Conservation (phyloP, 2,113 vertebrate genomes). For the Morone chrysops region DNA sequence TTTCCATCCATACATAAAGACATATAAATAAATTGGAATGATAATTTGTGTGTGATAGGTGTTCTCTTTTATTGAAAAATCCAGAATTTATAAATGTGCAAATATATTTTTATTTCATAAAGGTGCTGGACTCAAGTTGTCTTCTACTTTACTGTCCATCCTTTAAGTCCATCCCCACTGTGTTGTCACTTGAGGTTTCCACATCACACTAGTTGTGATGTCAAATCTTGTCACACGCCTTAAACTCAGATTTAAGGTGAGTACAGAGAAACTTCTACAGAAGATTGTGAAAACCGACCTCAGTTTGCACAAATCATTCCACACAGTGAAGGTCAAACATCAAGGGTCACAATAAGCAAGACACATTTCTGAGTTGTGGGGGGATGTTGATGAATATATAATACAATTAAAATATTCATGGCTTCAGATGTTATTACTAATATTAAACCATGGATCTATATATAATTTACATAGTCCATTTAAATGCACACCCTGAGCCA, state of each 20-base stretch:
- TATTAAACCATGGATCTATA: background rate
- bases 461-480: slow-evolving; percentile 27
- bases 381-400: background rate
- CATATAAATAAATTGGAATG: no score
- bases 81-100: background rate
- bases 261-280: background rate
- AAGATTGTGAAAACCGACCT: background rate
- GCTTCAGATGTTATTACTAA: background rate
- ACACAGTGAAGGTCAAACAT: background rate
- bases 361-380: background rate
- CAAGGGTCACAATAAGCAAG: background rate
- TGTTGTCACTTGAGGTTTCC: background rate
- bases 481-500: slow-evolving; percentile 39
- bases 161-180: background rate
- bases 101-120: background rate
- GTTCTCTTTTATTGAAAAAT: background rate
- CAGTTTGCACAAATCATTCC: background rate
- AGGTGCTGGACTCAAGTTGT: background rate
- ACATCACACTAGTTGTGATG: background rate
- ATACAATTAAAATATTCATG: background rate
- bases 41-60: no score
- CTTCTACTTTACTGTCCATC: background rate
- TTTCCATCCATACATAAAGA: background rate
- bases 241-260: background rate
- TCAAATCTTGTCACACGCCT: no score